Evolutionary conservation across 2,888 invertebrate species (phyloP).

Genomic region (Amorpha juglandis): DNA sequence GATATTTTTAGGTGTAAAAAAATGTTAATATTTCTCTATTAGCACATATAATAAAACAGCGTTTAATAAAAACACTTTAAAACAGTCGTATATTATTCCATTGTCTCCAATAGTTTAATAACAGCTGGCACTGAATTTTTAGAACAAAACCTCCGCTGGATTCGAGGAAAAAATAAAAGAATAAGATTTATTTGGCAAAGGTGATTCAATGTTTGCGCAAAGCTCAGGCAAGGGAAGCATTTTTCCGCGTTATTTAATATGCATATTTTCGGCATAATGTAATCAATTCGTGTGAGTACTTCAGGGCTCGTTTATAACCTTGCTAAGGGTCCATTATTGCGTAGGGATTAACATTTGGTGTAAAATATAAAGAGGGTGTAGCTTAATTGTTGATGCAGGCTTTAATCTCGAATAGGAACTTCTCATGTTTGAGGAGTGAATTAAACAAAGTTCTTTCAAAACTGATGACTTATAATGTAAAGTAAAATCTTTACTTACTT

Average conservation of each 20-base stretch:
- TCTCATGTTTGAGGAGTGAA: too few species aligned
- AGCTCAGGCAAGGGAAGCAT: conserved; percentile 33
- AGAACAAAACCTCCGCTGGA: conserved; percentile 8
- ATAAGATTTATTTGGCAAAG: conserved; percentile 50
- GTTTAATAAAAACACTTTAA: background rate
- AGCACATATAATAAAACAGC: too few species aligned
- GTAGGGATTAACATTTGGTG: too few species aligned
- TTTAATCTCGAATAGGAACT: too few species aligned
- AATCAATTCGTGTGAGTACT: conserved; percentile 37
- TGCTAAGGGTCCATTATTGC: background rate
- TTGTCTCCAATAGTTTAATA: conserved; percentile 4
- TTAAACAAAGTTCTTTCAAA: too few species aligned
- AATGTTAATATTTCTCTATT: too few species aligned
- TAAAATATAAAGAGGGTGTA: too few species aligned
- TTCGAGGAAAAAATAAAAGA: conserved; percentile 38
- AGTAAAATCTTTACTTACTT: too few species aligned
- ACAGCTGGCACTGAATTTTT: background rate
- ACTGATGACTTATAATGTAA: too few species aligned
- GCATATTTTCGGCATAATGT: conserved; percentile 44
- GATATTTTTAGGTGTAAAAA: too few species aligned
- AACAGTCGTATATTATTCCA: background rate
- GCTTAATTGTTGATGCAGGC: background rate
- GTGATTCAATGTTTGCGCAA: conserved; percentile 22
- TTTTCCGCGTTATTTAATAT: conserved; percentile 44
- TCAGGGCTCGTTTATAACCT: background rate